Evolutionary conservation across 2,888 invertebrate genomes (phyloP).

Genomic region (Megaustenia siamemsis): DNA sequence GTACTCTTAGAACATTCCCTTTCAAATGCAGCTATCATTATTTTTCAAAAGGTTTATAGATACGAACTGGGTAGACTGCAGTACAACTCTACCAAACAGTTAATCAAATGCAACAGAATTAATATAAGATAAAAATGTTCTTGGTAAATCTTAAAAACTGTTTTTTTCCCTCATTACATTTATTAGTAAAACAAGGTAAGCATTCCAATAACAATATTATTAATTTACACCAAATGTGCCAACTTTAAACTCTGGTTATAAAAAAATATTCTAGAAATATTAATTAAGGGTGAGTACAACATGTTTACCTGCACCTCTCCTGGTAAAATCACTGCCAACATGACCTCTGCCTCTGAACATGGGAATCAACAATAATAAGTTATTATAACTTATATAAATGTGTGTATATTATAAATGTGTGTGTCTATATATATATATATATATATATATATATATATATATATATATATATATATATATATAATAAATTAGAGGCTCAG

Average conservation of each 20-base stretch:
- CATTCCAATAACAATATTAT: not conserved
- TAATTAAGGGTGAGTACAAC: not conserved
- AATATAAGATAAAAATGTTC: no score
- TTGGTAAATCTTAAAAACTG: no score
- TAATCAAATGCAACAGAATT: no score
- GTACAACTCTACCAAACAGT: no score
- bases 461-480: not conserved
- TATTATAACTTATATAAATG: no score
- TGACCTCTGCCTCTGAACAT: constrained; percentile 31
- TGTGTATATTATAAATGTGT: not conserved
- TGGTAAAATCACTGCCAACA: not conserved
- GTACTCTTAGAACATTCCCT: no score
- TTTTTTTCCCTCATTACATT: no score
- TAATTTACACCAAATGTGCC: not conserved
- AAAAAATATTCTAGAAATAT: not conserved
- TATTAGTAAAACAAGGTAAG: not conserved
- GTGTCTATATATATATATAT: not conserved
- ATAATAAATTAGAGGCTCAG: no score
- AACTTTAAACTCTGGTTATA: not conserved
- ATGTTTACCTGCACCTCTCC: constrained; percentile 21
- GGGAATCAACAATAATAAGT: not conserved
- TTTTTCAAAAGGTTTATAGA: no score
- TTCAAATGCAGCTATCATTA: no score
- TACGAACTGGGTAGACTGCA: no score
- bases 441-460: not conserved